phyloP scores from a whole-genome alignment of 2,888 invertebrate species.

The Lasioglossum pauxillum region DNA sequence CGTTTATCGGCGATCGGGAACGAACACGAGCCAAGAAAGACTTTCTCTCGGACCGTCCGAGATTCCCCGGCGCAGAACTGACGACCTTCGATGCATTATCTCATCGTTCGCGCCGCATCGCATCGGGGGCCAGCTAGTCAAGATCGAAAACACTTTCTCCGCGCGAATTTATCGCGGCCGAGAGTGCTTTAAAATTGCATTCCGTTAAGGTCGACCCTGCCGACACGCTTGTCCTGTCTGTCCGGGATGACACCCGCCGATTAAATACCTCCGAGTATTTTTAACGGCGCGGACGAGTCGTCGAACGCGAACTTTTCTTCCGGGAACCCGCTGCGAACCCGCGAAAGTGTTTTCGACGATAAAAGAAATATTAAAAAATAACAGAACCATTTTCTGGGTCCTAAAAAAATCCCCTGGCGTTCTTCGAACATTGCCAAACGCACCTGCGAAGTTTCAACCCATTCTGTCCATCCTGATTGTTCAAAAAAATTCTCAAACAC shows the following conservation, averaged over 20 bases:
- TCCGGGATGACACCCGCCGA: background rate
- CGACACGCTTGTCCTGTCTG: background rate
- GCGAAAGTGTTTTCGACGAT: background rate
- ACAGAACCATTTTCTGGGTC: no score
- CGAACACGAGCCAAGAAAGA: conserved; percentile 13
- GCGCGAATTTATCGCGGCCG: conserved; percentile 20
- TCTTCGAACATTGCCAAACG: no score
- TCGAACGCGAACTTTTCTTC: background rate
- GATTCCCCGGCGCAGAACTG: conserved; percentile 4
- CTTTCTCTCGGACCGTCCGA: conserved; percentile 24
- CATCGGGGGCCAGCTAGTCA: conserved; percentile 2
- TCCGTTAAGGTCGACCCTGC: background rate
- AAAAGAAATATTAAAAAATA: no score
- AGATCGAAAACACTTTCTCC: conserved; percentile 26
- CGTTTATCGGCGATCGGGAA: background rate
- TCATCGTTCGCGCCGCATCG: conserved; percentile 12
- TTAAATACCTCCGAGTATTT: background rate
- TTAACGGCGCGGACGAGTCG: background rate
- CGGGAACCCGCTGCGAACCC: background rate
- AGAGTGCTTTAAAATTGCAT: conserved; percentile 20
- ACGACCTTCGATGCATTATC: conserved; percentile 37
- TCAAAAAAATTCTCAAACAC: background rate
- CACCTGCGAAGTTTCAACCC: no score
- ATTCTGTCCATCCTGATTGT: no score
- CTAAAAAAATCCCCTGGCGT: no score